Evolutionary conservation across 2,888 invertebrate species (phyloP), one percentile per base, ranked within the genome.

Genomic region (Mamestra brassicae): DNA sequence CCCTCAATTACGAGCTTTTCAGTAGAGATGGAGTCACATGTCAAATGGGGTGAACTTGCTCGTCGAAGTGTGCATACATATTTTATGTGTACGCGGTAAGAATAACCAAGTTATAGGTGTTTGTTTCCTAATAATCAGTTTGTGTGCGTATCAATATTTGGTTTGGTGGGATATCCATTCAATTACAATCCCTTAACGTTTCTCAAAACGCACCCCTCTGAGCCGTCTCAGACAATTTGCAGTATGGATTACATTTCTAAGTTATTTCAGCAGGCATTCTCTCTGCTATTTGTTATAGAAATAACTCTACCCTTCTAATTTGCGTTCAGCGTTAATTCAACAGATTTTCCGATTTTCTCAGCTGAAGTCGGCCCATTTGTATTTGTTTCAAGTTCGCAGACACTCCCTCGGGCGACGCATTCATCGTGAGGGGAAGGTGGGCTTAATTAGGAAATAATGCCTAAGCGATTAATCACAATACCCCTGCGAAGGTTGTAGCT

Each of bases 401-500:
- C 90, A 84, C 86, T 92, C 94, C 95, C 94, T 87, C 89, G 87
- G 91, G 94, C 93, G 88, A 89, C 89, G 91, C 90, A 90, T 91
- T 89, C 84, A 86, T 88, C 86, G 85, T 88, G 87, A 92, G 95
- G 95, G 94, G 94, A 94, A 94, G 93, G 94, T 94, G 92, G 91
- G 94, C 94, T 95, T 96, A 96, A 96, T 96, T 96, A 94, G 96
- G 93, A 95, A 96, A 95, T 96, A 96, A 96, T 95, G 94, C 94
- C 91, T 91, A 91, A 93, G 92, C 96, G 93, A 96, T 96, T 96
- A 95, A 96, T 96, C 95, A 96, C 95, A 92, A 93, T 92, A 89
- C 92, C 93, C 92, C 92, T 87, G 87, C 87, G 86, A 86, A 85
- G 82, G 65, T 71, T 85, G 85, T 89, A 36, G 45, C 73, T 76